A percentile compares a stretch with the other conserved stretches of the same genome.
phyloP scores from a whole-genome alignment of 92 coral and sea anemone species.

The Ricordea florida region DNA sequence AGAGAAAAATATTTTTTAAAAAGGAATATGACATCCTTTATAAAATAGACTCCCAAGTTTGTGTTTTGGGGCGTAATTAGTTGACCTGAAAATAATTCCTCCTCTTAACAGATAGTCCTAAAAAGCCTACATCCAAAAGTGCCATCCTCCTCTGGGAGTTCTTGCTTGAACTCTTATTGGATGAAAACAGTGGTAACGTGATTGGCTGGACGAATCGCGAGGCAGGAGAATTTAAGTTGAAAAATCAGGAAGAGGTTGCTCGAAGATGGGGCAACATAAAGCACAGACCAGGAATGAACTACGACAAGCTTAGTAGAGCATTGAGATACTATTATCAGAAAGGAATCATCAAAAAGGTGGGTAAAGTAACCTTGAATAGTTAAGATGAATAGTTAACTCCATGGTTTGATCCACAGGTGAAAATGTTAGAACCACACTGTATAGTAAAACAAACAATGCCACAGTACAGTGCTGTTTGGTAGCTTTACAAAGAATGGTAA shows the following conservation, averaged over 20 bases:
- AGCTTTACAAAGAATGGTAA: no score
- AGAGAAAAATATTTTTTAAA: no score
- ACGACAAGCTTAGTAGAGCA: conserved; percentile 94
- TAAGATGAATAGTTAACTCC: no score
- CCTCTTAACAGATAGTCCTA: background rate
- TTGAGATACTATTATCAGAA: conserved; percentile 90
- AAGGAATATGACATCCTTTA: no score
- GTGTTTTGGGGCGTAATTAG: no score
- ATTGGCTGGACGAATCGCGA: conserved; percentile 91
- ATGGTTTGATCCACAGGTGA: background rate
- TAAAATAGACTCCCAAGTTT: no score
- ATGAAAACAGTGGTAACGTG: conserved; percentile 70
- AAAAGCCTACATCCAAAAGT: conserved; percentile 52
- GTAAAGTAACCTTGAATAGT: background rate
- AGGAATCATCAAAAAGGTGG: conserved; percentile 89
- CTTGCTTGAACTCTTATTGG: conserved; percentile 77
- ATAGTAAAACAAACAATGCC: no score
- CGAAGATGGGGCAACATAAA: conserved; percentile 91
- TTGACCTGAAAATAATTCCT: background rate
- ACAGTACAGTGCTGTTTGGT: no score
- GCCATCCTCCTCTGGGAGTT: conserved; percentile 96
- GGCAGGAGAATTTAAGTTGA: conserved; percentile 86
- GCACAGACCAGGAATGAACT: conserved; percentile 92
- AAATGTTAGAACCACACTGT: no score
- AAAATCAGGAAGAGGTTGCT: conserved; percentile 94